phyloP scores from a whole-genome alignment of 2,113 vertebrate species.

The Caretta caretta region DNA sequence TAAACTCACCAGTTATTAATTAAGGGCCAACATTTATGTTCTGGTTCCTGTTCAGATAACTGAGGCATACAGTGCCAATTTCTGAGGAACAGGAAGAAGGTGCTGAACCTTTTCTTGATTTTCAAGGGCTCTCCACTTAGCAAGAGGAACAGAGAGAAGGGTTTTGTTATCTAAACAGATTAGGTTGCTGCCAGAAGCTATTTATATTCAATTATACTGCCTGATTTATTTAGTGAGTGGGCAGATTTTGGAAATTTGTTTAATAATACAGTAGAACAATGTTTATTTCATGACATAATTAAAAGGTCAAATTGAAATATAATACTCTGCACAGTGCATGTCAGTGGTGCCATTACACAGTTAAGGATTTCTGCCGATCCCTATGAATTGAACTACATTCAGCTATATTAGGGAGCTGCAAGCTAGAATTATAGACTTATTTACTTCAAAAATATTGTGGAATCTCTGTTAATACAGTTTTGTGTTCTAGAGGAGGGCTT shows the following conservation, averaged over 20 bases:
- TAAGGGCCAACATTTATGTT: background rate
- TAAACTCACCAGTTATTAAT: background rate
- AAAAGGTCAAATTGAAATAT: slow-evolving; percentile 7
- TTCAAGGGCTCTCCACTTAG: background rate
- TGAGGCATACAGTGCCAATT: background rate
- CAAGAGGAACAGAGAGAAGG: background rate
- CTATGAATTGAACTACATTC: background rate
- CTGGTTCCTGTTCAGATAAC: background rate
- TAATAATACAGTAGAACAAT: slow-evolving; percentile 28
- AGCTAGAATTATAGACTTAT: background rate
- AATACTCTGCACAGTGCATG: background rate
- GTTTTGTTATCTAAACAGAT: slow-evolving; percentile 37
- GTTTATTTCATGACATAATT: slow-evolving; percentile 46
- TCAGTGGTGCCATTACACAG: background rate
- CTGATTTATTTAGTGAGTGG: slow-evolving; percentile 35
- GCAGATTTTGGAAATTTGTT: slow-evolving; percentile 42
- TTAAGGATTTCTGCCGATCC: background rate
- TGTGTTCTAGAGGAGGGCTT: background rate
- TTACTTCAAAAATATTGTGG: background rate
- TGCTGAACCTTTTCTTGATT: background rate
- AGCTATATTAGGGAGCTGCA: background rate
- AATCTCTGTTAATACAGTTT: background rate
- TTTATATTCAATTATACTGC: slow-evolving; percentile 29
- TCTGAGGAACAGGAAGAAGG: background rate
- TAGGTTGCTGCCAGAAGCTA: background rate